Conservation (phyloP, 2,888 invertebrate species). For the Papilio demoleus region DNA sequence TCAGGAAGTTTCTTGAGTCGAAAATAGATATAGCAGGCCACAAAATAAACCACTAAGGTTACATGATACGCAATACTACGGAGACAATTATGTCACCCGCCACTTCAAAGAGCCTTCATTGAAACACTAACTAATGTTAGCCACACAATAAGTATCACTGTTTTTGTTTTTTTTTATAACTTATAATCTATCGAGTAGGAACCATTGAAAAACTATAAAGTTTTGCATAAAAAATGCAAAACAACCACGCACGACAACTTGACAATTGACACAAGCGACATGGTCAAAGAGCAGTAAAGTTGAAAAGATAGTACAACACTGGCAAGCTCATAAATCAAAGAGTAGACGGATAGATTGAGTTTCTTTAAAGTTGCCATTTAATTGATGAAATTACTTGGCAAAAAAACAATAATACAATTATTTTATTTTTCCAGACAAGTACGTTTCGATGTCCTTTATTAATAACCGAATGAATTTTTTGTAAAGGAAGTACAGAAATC, state of each 20-base stretch:
- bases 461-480: too few species aligned
- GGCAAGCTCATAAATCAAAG: constrained; percentile 33
- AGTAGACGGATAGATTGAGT: background rate
- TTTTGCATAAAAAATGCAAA: constrained; percentile 53
- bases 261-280: constrained; percentile 44
- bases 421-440: too few species aligned
- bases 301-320: constrained; percentile 37
- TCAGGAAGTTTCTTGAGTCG: constrained; percentile 57
- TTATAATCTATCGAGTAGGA: constrained; percentile 48
- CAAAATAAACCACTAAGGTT: constrained; percentile 76
- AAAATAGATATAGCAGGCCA: constrained; percentile 71
- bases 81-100: constrained; percentile 60
- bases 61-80: constrained; percentile 67
- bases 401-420: too few species aligned
- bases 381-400: background rate
- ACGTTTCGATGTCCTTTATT: too few species aligned
- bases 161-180: constrained; percentile 50
- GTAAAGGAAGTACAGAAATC: too few species aligned
- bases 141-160: constrained; percentile 46
- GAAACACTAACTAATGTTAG: constrained; percentile 46
- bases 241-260: constrained; percentile 53
- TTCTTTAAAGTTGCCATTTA: background rate
- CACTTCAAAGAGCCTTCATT: constrained; percentile 50
- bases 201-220: constrained; percentile 46
- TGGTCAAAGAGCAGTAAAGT: background rate